These are phyloP conservation scores for Trichonephila clavipes DNA, from an alignment of 1,140 invertebrate genomes.

Conservation along the genomic window DNA sequence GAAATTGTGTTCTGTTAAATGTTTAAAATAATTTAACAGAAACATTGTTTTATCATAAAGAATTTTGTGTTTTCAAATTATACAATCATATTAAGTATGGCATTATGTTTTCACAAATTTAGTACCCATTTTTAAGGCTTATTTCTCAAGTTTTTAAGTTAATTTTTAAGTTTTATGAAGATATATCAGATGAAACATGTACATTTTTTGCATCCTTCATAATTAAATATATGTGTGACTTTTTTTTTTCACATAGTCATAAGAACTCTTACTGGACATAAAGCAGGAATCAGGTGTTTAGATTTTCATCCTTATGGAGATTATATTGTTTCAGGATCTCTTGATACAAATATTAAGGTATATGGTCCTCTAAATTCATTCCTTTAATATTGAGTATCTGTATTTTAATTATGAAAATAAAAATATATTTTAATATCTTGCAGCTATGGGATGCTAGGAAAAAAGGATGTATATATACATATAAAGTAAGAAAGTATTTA, in stretches of 20 bases:
- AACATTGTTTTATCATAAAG: too few species aligned
- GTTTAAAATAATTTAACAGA: too few species aligned
- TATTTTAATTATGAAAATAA: not conserved
- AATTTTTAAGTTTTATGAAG: too few species aligned
- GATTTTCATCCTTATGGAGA: slow-evolving; percentile 98
- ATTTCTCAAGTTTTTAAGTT: too few species aligned
- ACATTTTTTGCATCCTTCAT: too few species aligned
- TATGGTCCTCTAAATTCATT: not conserved
- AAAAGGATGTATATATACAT: slow-evolving; percentile 90
- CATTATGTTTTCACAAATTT: too few species aligned
- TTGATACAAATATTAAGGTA: slow-evolving; percentile 92
- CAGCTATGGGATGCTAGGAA: slow-evolving; percentile 88
- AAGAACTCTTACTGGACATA: slow-evolving; percentile 95
- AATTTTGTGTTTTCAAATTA: too few species aligned
- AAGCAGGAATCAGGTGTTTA: slow-evolving; percentile 92
- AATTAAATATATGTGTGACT: not conserved
- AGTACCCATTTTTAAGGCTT: too few species aligned
- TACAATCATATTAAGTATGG: too few species aligned
- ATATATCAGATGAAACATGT: too few species aligned
- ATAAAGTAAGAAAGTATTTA: slow-evolving; percentile 80
- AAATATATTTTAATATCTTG: slow-evolving; percentile 66
- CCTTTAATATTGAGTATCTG: not conserved
- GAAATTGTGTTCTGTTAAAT: too few species aligned
- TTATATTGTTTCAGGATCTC: slow-evolving; percentile 94
- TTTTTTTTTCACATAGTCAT: slow-evolving; percentile 83